phyloP scores from a whole-genome alignment of 2,797 vertebrate species.

The Cyclura pinguis region DNA sequence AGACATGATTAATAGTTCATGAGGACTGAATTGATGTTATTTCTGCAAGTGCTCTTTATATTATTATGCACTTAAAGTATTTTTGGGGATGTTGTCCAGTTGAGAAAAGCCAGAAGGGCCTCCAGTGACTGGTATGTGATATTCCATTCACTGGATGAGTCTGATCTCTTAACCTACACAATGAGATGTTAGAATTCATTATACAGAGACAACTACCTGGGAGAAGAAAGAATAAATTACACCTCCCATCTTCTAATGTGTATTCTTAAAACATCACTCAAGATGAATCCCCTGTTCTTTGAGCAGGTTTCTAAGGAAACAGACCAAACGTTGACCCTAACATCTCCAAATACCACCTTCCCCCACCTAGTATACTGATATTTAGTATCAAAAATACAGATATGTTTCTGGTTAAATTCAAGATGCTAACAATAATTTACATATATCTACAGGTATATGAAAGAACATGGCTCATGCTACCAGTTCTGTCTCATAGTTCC shows the following conservation, averaged over 20 bases:
- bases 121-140: conserved; percentile 34
- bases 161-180: conserved; percentile 45
- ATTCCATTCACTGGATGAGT: conserved; percentile 49
- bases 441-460: neutral
- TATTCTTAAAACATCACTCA: conserved; percentile 35
- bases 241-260: neutral
- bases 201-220: neutral
- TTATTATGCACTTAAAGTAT: conserved; percentile 55
- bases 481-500: no score
- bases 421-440: neutral
- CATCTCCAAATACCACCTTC: neutral
- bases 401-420: neutral
- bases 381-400: neutral
- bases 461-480: neutral
- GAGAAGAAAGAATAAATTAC: conserved; percentile 32
- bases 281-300: conserved; percentile 5
- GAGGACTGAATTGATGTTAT: conserved; percentile 74
- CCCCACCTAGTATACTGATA: no score
- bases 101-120: conserved; percentile 59
- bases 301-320: conserved; percentile 25
- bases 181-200: conserved; percentile 42
- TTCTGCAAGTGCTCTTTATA: conserved; percentile 76
- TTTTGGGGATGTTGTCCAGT: conserved; percentile 63
- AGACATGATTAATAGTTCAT: conserved; percentile 80
- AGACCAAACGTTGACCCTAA: conserved; percentile 19